Conservation (phyloP, 1,140 invertebrate species). For the Trialeurodes vaporariorum region DNA sequence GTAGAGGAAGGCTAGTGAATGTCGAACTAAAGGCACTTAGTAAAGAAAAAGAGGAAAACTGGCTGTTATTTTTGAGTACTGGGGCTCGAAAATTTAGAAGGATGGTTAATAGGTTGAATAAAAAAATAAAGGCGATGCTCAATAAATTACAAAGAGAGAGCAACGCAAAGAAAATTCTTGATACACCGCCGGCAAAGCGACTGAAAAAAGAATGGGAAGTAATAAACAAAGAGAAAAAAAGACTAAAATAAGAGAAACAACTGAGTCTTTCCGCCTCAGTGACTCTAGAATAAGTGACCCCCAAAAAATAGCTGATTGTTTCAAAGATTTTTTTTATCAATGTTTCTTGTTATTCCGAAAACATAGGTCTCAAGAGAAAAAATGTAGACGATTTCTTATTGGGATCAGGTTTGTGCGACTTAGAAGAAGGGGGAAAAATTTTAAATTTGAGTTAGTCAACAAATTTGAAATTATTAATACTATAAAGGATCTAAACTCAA, state of each 20-base stretch:
- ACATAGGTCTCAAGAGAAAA: too few species aligned
- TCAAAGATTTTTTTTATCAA: neutral
- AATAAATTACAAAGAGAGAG: neutral
- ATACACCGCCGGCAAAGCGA: neutral
- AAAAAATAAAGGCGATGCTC: neutral
- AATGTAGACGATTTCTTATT: neutral
- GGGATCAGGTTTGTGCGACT: neutral
- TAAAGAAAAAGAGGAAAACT: neutral
- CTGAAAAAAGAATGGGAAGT: neutral
- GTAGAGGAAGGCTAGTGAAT: neutral
- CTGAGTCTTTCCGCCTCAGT: neutral
- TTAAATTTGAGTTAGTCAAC: neutral
- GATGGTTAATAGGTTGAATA: neutral
- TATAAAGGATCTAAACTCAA: neutral
- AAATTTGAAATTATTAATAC: neutral
- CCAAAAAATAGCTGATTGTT: neutral
- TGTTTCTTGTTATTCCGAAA: too few species aligned
- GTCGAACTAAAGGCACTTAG: neutral
- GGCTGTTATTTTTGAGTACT: neutral
- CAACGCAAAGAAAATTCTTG: neutral
- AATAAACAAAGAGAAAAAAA: neutral
- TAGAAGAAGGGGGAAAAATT: neutral
- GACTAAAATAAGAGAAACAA: neutral
- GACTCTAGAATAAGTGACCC: neutral
- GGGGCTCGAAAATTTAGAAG: neutral